phyloP scores from a whole-genome alignment of 2,797 vertebrate genomes.

The Sylvia borin region DNA sequence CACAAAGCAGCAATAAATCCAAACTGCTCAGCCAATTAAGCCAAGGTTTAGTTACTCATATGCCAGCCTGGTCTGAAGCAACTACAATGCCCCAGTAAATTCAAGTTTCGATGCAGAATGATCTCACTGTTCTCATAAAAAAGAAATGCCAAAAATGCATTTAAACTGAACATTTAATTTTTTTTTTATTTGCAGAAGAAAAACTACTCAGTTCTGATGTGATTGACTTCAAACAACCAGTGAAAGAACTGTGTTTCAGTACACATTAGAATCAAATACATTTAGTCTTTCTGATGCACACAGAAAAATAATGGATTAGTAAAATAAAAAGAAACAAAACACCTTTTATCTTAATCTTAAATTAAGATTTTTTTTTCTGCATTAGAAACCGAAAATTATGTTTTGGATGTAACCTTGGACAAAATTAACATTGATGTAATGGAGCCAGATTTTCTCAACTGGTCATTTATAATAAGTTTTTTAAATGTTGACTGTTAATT shows the following conservation, averaged over 20 bases:
- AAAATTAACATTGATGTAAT: neutral
- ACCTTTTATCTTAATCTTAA: neutral
- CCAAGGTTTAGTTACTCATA: neutral
- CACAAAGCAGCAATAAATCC: conserved; percentile 44
- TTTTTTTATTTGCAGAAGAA: neutral
- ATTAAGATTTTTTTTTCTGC: neutral
- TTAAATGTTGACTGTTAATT: rapidly evolving
- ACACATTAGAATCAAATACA: neutral
- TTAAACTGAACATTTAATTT: neutral
- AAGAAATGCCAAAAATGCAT: neutral
- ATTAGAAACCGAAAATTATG: neutral
- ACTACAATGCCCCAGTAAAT: neutral
- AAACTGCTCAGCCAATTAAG: conserved; percentile 12
- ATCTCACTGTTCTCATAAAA: neutral
- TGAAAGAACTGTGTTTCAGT: neutral
- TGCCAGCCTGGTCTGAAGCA: neutral
- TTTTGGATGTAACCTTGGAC: neutral
- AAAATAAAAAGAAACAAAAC: neutral
- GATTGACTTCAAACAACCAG: neutral
- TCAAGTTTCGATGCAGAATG: neutral
- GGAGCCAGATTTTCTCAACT: neutral
- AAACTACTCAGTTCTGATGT: neutral
- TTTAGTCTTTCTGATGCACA: neutral
- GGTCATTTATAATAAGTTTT: neutral
- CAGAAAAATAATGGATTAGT: neutral